Base-by-base conservation (phyloP, 1,140 invertebrate species). In the Penaeus japonicus region DNA sequence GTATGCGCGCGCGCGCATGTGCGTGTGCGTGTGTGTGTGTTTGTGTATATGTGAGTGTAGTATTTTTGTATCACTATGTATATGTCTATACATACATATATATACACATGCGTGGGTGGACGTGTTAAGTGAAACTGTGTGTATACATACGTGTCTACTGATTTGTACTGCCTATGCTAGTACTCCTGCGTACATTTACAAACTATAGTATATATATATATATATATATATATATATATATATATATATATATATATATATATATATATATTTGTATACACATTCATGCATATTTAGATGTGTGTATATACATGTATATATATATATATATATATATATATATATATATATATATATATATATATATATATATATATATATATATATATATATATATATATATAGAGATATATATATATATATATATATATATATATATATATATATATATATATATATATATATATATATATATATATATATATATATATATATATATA, bases 301-400 rank as follows among this genome's bases (percentile, higher is more conserved):
- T 70, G 30, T 70, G 30, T 70, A n/a, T n/a, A n/a, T 70, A 5
- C n/a, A n/a, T 70, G 30, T 70, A n/a, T n/a, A n/a, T 70, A 22
- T 70, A n/a, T 70, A n/a, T 70, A 7, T 70, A n/a, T n/a, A n/a
- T 70, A n/a, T 22, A n/a, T 70, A n/a, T n/a, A n/a, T 22, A n/a
- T n/a, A n/a, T 70, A 20, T n/a, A 12, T 30, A n/a, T 17, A 70
- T 24, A 70, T 70, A 70, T 70, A 70, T 70, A 70, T 70, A 70
- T 70, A 70, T 70, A 70, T 70, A n/a, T 70, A 70, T 70, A n/a
- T 70, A 20, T 70, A 70, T 70, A 70, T 70, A 70, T 70, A n/a
- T 24, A 24, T 70, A 70, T 24, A 70, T 70, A 70, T 70, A 24
- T 70, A 70, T 70, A 27, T 70, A 70, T 70, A 70, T 24, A 70